Evolutionary conservation across 1,140 invertebrate species (phyloP).

Genomic region (Meloidogyne exigua): DNA sequence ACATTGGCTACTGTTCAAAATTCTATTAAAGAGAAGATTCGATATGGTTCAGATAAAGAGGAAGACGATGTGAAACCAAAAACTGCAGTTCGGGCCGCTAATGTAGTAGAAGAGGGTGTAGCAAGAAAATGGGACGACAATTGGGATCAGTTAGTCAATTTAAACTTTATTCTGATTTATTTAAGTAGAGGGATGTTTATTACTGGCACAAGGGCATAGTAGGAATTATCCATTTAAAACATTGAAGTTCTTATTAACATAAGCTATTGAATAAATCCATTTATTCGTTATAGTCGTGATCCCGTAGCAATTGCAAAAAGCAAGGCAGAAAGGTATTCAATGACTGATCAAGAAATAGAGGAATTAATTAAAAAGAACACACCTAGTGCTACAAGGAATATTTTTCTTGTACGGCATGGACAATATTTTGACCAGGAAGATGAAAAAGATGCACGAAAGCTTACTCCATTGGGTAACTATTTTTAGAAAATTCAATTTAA

Average conservation of each 20-base stretch:
- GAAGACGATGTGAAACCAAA: not conserved
- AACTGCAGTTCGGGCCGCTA: not conserved
- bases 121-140: slow-evolving; percentile 51
- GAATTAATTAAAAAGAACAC: slow-evolving; percentile 64
- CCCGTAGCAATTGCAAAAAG: slow-evolving; percentile 46
- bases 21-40: not conserved
- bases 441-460: slow-evolving; percentile 21
- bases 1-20: not conserved
- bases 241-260: no score
- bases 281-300: slow-evolving; percentile 46
- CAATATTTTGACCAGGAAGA: slow-evolving; percentile 55
- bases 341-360: slow-evolving; percentile 39
- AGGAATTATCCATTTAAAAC: no score
- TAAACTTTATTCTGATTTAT: no score
- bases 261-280: no score
- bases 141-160: slow-evolving; percentile 50
- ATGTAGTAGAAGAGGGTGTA: not conserved
- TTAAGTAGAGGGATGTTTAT: no score
- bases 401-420: slow-evolving; percentile 64
- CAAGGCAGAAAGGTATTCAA: slow-evolving; percentile 44
- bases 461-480: slow-evolving; percentile 48
- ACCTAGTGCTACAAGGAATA: slow-evolving; percentile 76
- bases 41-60: not conserved
- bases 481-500: not conserved
- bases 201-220: no score